Evolutionary conservation across 2,888 invertebrate species (phyloP).

Genomic region (Ellobium chinense): DNA sequence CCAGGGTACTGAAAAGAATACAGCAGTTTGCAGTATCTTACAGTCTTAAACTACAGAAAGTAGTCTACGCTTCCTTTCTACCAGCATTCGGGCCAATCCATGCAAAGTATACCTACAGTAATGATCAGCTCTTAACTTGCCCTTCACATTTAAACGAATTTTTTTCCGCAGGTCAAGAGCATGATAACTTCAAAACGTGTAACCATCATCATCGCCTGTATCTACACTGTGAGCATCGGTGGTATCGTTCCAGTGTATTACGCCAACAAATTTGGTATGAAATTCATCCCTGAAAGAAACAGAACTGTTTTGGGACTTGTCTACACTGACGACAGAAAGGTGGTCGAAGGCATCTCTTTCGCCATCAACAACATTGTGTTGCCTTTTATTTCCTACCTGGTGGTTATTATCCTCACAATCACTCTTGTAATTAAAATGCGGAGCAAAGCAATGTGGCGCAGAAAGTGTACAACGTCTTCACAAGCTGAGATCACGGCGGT

Average conservation of each 20-base stretch:
- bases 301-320: not conserved
- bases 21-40: too few relatives aligned
- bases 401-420: not conserved
- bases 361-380: constrained; percentile 9
- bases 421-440: not conserved
- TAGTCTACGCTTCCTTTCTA: too few relatives aligned
- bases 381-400: not conserved
- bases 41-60: too few relatives aligned
- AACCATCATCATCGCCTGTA: not conserved
- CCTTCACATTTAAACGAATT: too few relatives aligned
- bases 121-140: too few relatives aligned
- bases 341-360: not conserved
- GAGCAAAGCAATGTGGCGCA: not conserved
- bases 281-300: not conserved
- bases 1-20: too few relatives aligned
- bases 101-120: too few relatives aligned
- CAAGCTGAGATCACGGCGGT: not conserved
- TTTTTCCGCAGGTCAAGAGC: constrained; percentile 17
- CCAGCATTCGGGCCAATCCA: too few relatives aligned
- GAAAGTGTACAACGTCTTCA: not conserved
- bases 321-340: not conserved
- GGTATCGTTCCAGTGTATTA: not conserved
- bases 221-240: not conserved
- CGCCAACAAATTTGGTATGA: not conserved
- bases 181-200: not conserved